phyloP scores from a whole-genome alignment of 2,888 invertebrate species.

The Pharmacophagus antenor region DNA sequence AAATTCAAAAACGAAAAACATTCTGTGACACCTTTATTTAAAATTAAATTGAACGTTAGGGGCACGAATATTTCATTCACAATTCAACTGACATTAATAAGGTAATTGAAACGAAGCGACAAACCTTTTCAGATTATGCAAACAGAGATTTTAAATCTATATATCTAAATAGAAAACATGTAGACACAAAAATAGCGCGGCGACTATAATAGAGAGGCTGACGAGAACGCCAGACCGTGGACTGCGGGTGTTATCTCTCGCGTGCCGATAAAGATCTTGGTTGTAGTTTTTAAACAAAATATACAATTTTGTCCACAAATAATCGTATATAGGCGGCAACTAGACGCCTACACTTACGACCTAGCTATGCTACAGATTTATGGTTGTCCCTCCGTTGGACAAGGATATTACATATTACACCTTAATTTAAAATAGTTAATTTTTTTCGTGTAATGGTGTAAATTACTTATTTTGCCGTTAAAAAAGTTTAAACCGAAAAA shows the following conservation, averaged over 20 bases:
- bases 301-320: slow-evolving; percentile 66
- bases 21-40: too few relatives aligned
- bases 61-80: not conserved
- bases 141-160: slow-evolving; percentile 61
- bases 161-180: slow-evolving; percentile 61
- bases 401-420: slow-evolving; percentile 67
- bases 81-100: slow-evolving; percentile 56
- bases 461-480: not conserved
- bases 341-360: slow-evolving; percentile 62
- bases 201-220: slow-evolving; percentile 54
- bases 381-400: slow-evolving; percentile 60
- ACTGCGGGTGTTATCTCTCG: slow-evolving; percentile 49
- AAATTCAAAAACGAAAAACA: too few relatives aligned
- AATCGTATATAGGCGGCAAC: slow-evolving; percentile 63
- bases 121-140: slow-evolving; percentile 66
- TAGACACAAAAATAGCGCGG: slow-evolving; percentile 55
- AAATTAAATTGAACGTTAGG: not conserved
- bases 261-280: slow-evolving; percentile 63
- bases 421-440: slow-evolving; percentile 67
- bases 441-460: slow-evolving; percentile 43
- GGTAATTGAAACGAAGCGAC: slow-evolving; percentile 56
- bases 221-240: slow-evolving; percentile 42
- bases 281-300: slow-evolving; percentile 65
- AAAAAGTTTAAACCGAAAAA: slow-evolving; percentile 3
- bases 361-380: slow-evolving; percentile 67